phyloP scores from a whole-genome alignment of 2,888 invertebrate genomes.

The Frankliniella fusca region DNA sequence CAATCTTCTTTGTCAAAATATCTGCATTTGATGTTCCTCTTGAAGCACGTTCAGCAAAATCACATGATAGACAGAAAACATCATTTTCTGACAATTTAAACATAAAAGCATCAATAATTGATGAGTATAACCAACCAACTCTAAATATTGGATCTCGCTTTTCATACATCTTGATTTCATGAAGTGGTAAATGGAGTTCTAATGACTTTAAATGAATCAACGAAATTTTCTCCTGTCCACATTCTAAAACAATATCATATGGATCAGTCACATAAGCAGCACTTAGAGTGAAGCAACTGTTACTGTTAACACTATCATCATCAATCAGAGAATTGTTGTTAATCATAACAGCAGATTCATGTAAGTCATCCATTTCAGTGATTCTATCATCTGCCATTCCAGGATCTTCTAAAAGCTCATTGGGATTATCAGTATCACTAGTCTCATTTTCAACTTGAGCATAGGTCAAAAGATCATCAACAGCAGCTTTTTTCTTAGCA shows the following conservation, averaged over 20 bases:
- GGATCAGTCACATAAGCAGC: neutral
- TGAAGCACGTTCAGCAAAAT: neutral
- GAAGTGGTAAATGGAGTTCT: neutral
- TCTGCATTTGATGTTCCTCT: neutral
- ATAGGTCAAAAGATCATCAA: neutral
- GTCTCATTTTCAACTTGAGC: neutral
- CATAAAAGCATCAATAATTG: neutral
- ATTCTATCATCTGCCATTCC: too few relatives aligned
- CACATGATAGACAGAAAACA: neutral
- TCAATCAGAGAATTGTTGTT: neutral
- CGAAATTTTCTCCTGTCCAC: neutral
- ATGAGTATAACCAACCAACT: neutral
- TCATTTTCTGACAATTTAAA: neutral
- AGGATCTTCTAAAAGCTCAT: too few relatives aligned
- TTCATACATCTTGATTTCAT: neutral
- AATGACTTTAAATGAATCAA: neutral
- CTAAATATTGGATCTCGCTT: neutral
- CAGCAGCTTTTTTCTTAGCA: neutral
- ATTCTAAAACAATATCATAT: neutral
- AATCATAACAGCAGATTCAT: neutral
- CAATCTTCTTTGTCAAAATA: neutral
- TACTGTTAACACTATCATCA: neutral
- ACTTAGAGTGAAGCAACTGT: neutral
- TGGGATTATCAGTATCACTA: too few relatives aligned
- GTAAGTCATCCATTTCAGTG: too few relatives aligned